phyloP scores from a whole-genome alignment of 2,888 invertebrate species.

The Apodemia hepburni region DNA sequence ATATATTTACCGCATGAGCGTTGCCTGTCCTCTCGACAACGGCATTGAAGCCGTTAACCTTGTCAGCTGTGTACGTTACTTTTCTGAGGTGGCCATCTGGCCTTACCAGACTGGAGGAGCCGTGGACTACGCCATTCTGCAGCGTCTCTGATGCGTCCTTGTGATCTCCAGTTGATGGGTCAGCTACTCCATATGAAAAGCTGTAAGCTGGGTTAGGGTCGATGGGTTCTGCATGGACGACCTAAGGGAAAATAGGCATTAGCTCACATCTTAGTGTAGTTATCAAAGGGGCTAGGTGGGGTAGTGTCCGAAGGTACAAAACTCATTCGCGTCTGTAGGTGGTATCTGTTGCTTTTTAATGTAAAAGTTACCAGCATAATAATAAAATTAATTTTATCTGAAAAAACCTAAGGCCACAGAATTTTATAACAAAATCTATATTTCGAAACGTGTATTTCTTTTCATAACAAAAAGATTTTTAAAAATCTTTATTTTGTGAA shows the following conservation, averaged over 20 bases:
- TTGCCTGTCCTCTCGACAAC: slow-evolving; percentile 73
- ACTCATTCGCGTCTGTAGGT: no score
- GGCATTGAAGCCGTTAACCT: slow-evolving; percentile 75
- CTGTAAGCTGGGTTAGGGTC: slow-evolving; percentile 77
- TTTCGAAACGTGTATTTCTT: no score
- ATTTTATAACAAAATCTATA: no score
- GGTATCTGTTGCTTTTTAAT: no score
- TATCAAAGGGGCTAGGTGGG: no score
- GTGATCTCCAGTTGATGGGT: slow-evolving; percentile 74
- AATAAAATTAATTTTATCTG: no score
- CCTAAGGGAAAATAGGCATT: slow-evolving; percentile 36
- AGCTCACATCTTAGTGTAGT: no score
- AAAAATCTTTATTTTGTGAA: no score
- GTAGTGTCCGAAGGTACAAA: no score
- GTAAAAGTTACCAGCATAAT: no score
- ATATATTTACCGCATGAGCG: slow-evolving; percentile 57
- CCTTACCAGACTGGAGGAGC: slow-evolving; percentile 74
- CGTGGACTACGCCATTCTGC: slow-evolving; percentile 76
- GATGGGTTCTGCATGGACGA: slow-evolving; percentile 66
- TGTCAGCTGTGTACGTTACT: slow-evolving; percentile 77
- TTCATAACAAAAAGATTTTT: no score
- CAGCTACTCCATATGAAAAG: slow-evolving; percentile 74
- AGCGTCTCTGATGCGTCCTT: slow-evolving; percentile 73
- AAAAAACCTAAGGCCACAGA: no score
- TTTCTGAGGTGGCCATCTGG: slow-evolving; percentile 72